Percentiles rank a stretch among this genome's conserved stretches.
phyloP scores from a whole-genome alignment of 2,888 invertebrate species.

The Gymnocheta viridis region DNA sequence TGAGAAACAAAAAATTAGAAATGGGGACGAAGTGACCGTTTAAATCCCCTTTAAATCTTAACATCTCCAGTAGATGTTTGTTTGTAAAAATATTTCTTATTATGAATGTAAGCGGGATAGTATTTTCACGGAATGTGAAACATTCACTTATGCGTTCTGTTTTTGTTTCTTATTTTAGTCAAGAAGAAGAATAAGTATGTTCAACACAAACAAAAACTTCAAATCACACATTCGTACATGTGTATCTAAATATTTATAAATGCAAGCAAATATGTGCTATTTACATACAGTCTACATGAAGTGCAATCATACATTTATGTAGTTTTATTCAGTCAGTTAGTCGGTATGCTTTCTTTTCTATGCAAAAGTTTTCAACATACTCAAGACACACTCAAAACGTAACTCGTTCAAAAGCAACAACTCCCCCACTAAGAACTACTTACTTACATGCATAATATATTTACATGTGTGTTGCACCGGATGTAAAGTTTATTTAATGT shows the following conservation, averaged over 20 bases:
- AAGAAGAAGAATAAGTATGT: not conserved
- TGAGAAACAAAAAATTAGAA: not conserved
- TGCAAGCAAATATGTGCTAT: constrained; percentile 20
- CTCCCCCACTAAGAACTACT: constrained; percentile 2
- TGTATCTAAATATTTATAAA: constrained; percentile 31
- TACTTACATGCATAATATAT: not conserved
- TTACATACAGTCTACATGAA: constrained; percentile 18
- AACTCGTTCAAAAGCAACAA: constrained; percentile 24
- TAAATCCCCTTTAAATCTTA: constrained; percentile 9
- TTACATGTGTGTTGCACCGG: constrained; percentile 9
- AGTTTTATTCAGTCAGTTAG: constrained; percentile 39
- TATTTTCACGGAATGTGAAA: constrained; percentile 46
- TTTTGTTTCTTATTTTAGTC: constrained; percentile 29
- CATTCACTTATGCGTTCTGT: constrained; percentile 46
- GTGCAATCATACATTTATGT: constrained; percentile 37
- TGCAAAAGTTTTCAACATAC: constrained; percentile 54
- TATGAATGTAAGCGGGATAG: constrained; percentile 6
- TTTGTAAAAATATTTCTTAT: not conserved
- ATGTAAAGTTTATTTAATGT: constrained; percentile 66
- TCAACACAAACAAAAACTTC: constrained; percentile 6
- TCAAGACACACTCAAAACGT: constrained; percentile 46
- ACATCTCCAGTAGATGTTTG: not conserved
- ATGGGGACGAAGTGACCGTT: not conserved
- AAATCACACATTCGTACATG: constrained; percentile 20
- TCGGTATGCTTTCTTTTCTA: constrained; percentile 49